These are phyloP conservation scores for Ispidina lecontei DNA, from an alignment of 2,797 vertebrate genomes.

Conservation along the genomic window DNA sequence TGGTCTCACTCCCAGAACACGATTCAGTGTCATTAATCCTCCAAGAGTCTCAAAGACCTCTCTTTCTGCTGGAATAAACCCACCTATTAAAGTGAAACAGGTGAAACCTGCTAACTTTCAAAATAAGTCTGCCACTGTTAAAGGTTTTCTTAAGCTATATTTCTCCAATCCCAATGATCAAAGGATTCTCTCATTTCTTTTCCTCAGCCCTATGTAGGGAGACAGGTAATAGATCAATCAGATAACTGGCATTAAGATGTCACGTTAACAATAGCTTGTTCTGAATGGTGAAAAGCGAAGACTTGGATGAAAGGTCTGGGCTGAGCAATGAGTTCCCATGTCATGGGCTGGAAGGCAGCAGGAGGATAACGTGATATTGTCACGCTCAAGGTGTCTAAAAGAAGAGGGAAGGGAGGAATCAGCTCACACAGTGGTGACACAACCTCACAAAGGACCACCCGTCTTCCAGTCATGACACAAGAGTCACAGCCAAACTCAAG, in stretches of 20 bases:
- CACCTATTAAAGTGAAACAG: not conserved
- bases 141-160: not conserved
- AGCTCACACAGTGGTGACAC: not conserved
- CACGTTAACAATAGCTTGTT: not conserved
- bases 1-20: not conserved
- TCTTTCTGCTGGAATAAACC: not conserved
- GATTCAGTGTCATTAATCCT: not conserved
- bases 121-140: not conserved
- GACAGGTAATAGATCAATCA: constrained; percentile 38
- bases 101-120: not conserved
- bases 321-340: not conserved
- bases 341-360: not conserved
- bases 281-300: not conserved
- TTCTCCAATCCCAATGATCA: not conserved
- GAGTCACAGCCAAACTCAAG: not conserved
- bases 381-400: fast-evolving
- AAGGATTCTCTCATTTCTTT: not conserved
- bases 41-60: not conserved
- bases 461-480: not conserved
- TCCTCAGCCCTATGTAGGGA: not conserved
- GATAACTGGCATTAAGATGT: constrained; percentile 49
- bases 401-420: not conserved
- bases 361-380: not conserved
- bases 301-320: not conserved
- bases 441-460: not conserved